Evolutionary conservation across 1,140 invertebrate genomes (phyloP).

Genomic region (Myzus persicae): DNA sequence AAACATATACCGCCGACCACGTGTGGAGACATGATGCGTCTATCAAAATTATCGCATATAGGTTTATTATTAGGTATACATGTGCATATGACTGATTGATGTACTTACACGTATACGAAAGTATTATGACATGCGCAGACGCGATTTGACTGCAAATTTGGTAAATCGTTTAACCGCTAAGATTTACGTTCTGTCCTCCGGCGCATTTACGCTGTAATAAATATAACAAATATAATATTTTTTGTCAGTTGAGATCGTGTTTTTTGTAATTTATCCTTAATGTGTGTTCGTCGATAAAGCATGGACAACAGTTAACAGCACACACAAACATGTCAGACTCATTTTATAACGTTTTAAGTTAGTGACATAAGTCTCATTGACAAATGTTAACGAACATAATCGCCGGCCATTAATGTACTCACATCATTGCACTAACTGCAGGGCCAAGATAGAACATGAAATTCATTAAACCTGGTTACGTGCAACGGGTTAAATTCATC

Average conservation of each 20-base stretch:
- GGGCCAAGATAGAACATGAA: background rate
- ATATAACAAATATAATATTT: background rate
- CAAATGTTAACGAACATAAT: background rate
- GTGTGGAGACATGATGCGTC: background rate
- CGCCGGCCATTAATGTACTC: background rate
- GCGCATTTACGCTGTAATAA: background rate
- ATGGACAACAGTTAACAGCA: background rate
- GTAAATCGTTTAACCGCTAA: background rate
- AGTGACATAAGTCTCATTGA: background rate
- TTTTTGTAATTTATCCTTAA: constrained; percentile 1
- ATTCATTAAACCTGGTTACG: background rate
- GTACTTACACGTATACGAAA: background rate
- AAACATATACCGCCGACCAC: background rate
- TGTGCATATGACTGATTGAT: background rate
- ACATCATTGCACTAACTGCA: background rate
- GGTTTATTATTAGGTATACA: background rate
- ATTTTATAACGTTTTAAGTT: background rate
- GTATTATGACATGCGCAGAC: background rate
- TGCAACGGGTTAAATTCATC: background rate
- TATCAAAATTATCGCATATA: background rate
- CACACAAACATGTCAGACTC: background rate
- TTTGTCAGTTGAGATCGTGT: background rate
- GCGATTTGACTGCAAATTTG: background rate
- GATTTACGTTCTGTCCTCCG: background rate
- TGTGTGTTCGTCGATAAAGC: background rate